phyloP scores from a whole-genome alignment of 2,113 vertebrate genomes.

The Strix uralensis region DNA sequence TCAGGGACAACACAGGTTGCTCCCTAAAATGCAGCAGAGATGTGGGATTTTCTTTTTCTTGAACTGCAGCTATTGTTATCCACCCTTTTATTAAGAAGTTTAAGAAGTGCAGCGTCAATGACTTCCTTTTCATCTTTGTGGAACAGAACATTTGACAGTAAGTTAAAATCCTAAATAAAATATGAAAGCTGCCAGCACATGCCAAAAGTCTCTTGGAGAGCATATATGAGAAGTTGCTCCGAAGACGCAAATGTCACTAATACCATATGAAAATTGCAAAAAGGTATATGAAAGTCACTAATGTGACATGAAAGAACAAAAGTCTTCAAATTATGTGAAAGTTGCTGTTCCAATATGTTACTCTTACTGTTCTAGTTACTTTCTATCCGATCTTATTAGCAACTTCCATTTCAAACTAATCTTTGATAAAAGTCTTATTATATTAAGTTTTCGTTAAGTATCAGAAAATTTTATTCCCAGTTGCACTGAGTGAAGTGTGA shows the following conservation, averaged over 20 bases:
- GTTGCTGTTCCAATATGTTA: conserved; percentile 18
- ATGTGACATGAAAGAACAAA: conserved; percentile 65
- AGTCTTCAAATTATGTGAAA: conserved; percentile 64
- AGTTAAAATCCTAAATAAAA: conserved; percentile 61
- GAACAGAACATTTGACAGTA: conserved; percentile 34
- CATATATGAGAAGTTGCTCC: conserved; percentile 29
- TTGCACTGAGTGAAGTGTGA: conserved; percentile 35
- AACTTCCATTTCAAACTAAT: conserved; percentile 67
- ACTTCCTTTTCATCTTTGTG: conserved; percentile 49
- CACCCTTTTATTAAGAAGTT: conserved; percentile 28
- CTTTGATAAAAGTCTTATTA: conserved; percentile 67
- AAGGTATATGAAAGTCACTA: conserved; percentile 62
- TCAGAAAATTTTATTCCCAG: conserved; percentile 39
- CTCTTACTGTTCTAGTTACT: conserved; percentile 41
- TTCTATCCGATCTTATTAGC: conserved; percentile 64
- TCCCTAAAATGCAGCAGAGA: neutral
- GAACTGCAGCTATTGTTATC: neutral
- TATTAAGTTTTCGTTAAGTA: conserved; percentile 60
- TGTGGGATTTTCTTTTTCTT: neutral
- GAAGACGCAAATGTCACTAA: conserved; percentile 36
- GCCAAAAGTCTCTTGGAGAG: neutral
- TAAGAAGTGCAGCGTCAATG: neutral
- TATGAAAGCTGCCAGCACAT: conserved; percentile 44
- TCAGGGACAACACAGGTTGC: neutral
- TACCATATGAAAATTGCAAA: conserved; percentile 63